Conservation (phyloP, 2,113 vertebrate genomes). For the Carassius carassius region DNA sequence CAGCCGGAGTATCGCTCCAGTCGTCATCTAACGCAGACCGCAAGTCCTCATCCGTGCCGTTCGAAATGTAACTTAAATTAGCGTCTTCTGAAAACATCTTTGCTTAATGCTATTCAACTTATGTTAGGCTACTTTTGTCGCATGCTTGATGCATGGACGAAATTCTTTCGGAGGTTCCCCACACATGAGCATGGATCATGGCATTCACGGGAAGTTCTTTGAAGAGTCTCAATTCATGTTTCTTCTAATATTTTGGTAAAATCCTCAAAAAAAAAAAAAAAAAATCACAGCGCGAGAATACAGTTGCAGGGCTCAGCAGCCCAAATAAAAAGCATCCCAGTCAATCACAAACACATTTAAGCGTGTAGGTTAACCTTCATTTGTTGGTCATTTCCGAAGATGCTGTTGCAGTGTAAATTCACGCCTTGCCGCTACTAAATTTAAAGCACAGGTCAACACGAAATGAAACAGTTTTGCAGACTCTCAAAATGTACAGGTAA, state of each 20-base stretch:
- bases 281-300: background rate
- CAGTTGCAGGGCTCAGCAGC: background rate
- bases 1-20: constrained; percentile 51
- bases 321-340: background rate
- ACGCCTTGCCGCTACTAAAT: no score
- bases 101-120: background rate
- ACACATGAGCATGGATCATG: background rate
- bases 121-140: background rate
- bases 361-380: background rate
- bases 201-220: background rate
- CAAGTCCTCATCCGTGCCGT: constrained; percentile 44
- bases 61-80: constrained; percentile 43
- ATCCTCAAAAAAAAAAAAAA: background rate
- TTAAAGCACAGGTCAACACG: background rate
- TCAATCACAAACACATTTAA: background rate
- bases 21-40: constrained; percentile 34
- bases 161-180: background rate
- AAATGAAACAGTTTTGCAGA: background rate
- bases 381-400: background rate
- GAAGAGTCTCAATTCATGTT: background rate
- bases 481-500: background rate
- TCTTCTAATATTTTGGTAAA: background rate
- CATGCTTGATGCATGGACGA: background rate
- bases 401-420: background rate
- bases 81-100: constrained; percentile 49